phyloP scores from a whole-genome alignment of 2,797 vertebrate genomes.

The Rhadinocentrus ornatus region DNA sequence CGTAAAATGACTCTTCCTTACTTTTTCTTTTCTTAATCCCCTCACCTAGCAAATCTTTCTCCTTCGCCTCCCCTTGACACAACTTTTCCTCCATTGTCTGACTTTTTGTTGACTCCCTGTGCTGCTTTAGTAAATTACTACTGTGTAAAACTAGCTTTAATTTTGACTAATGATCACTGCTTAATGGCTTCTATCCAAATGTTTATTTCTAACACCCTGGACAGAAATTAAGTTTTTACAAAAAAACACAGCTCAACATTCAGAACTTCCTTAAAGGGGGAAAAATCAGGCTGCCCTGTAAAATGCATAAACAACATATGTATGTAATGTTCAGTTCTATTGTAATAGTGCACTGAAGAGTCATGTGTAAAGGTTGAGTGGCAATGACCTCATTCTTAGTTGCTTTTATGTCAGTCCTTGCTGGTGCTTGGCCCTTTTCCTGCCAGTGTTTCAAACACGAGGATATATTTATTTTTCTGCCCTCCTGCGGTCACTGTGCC shows the following conservation, averaged over 20 bases:
- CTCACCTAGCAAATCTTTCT: conserved; percentile 40
- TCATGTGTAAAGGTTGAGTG: conserved; percentile 28
- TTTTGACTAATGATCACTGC: conserved; percentile 35
- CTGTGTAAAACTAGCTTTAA: conserved; percentile 49
- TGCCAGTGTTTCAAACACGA: conserved; percentile 70
- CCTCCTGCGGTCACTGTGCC: conserved; percentile 65
- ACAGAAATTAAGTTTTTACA: not conserved
- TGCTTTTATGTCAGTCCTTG: conserved; percentile 19
- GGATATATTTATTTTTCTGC: conserved; percentile 74
- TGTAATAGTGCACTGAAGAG: not conserved
- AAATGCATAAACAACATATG: not conserved
- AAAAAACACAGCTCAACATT: not conserved
- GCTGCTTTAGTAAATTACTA: conserved; percentile 17
- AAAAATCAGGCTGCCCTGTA: not conserved
- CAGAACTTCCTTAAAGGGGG: not conserved
- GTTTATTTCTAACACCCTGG: too few relatives aligned
- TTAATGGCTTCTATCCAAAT: too few relatives aligned
- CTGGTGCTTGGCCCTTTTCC: conserved; percentile 58
- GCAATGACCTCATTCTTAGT: conserved; percentile 38
- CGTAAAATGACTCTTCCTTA: not conserved
- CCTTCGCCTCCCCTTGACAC: conserved; percentile 14
- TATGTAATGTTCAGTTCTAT: not conserved
- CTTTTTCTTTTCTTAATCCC: conserved; percentile 25
- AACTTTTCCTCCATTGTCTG: conserved; percentile 54
- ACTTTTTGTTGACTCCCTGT: conserved; percentile 60